phyloP scores from a whole-genome alignment of 1,140 invertebrate genomes.

The Eufriesea mexicana region DNA sequence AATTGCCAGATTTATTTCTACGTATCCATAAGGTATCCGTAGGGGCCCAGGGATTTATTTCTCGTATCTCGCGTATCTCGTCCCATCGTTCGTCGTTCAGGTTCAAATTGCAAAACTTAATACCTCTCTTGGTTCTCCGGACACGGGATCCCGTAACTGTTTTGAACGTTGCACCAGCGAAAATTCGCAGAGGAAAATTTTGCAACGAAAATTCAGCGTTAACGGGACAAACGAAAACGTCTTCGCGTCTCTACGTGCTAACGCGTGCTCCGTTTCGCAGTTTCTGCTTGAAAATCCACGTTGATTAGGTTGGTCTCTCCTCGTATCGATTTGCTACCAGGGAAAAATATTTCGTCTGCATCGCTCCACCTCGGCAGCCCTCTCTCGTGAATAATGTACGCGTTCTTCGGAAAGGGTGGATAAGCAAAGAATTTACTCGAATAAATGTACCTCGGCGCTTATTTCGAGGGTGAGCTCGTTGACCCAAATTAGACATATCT shows the following conservation, averaged over 20 bases:
- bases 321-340: neutral
- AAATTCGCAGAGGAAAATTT: neutral
- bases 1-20: no score
- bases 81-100: neutral
- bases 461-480: neutral
- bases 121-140: neutral
- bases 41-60: neutral
- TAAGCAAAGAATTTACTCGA: neutral
- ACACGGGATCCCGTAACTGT: neutral
- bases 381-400: neutral
- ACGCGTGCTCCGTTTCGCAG: neutral
- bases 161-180: neutral
- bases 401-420: neutral
- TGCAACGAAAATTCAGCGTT: neutral
- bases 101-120: neutral
- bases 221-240: constrained; percentile 27
- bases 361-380: no score
- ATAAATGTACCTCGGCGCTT: neutral
- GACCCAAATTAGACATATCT: neutral
- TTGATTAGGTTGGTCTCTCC: neutral
- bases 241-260: neutral
- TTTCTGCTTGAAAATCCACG: neutral
- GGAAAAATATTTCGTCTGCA: neutral
- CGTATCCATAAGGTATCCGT: no score
- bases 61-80: no score